A percentile compares a stretch with the other conserved stretches of the same genome.
These are phyloP conservation scores for Melanargia galathea DNA, from an alignment of 2,888 invertebrate species.

Conservation along the genomic window DNA sequence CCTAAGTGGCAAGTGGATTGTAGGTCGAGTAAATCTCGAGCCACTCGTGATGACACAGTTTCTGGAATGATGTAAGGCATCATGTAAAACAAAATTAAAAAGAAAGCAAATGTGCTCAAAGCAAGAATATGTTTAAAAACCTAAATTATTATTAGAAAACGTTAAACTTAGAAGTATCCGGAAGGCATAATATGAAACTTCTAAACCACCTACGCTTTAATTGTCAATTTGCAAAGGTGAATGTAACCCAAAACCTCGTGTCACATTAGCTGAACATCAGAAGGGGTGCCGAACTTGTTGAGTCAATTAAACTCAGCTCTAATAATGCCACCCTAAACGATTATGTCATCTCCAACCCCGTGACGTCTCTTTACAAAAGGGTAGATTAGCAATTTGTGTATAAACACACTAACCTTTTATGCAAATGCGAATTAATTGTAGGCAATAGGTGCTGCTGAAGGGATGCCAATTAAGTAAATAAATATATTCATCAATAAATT, in stretches of 20 bases:
- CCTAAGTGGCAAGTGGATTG: constrained; percentile 24
- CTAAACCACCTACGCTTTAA: constrained; percentile 10
- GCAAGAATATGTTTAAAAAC: background rate
- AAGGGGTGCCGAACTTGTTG: constrained; percentile 70
- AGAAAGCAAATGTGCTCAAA: background rate
- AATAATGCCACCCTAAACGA: constrained; percentile 72
- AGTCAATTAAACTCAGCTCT: constrained; percentile 71
- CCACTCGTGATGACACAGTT: constrained; percentile 35
- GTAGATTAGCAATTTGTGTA: constrained; percentile 55
- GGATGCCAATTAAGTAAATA: constrained; percentile 38
- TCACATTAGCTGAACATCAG: constrained; percentile 55
- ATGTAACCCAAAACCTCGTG: constrained; percentile 49
- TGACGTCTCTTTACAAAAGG: constrained; percentile 61
- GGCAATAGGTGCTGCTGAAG: constrained; percentile 33
- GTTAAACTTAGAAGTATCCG: background rate
- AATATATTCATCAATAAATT: constrained; percentile 42
- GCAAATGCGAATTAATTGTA: constrained; percentile 40
- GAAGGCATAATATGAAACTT: background rate
- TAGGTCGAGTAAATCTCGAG: constrained; percentile 36
- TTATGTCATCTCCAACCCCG: constrained; percentile 66
- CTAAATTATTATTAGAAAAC: background rate
- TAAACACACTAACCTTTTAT: constrained; percentile 42
- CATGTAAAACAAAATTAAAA: constrained; percentile 32
- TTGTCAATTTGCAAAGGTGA: constrained; percentile 12
- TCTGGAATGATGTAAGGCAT: constrained; percentile 34